Base-by-base conservation (phyloP, 2,888 invertebrate species). In the Thereva nobilitata region DNA sequence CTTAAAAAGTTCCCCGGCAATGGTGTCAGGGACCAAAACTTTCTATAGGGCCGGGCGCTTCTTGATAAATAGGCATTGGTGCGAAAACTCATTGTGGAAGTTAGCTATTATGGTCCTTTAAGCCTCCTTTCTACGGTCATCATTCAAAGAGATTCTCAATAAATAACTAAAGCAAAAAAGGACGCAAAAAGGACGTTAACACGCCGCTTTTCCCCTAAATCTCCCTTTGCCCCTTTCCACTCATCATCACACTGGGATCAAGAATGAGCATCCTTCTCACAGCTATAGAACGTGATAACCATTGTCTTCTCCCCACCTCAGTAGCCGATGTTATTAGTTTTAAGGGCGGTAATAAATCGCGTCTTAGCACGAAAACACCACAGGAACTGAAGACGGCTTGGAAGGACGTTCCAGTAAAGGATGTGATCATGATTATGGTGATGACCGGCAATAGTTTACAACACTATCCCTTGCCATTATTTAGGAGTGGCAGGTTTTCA, bases 351-450 rank as follows among this genome's bases (percentile, higher is more conserved):
- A 6, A 61, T 61, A 61, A 61, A 50, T 61, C 49, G 12, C 9
- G 10, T 9, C 23, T 50, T 49, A 50, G 41, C 41, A n/a, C 50
- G 61, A n/a, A 53, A 53, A 37, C 37, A 38, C 38, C 5, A 5
- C 38, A 37, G 53, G 34, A 37, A 61, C 10, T 50, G 50, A 61
- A 49, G 41, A 61, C 50, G 50, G 50, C 50, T 61, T 50, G 8
- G 50, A 50, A 23, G 23, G 23, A 23, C 23, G 23, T 23, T 23
- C 23, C 23, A 23, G 23, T 23, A 23, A 61, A 23, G 37, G 41
- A 61, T 61, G 50, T 49, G 41, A 61, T 61, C 50, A 61, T 37
- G 47, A 42, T 50, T 40, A 61, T 50, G 50, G 35, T 50, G 61
- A 61, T 50, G 49, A 49, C 49, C 49, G 49, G 8, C 12, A 59